Evolutionary conservation across 2,888 invertebrate species (phyloP).

Genomic region (Nebria brevicollis): DNA sequence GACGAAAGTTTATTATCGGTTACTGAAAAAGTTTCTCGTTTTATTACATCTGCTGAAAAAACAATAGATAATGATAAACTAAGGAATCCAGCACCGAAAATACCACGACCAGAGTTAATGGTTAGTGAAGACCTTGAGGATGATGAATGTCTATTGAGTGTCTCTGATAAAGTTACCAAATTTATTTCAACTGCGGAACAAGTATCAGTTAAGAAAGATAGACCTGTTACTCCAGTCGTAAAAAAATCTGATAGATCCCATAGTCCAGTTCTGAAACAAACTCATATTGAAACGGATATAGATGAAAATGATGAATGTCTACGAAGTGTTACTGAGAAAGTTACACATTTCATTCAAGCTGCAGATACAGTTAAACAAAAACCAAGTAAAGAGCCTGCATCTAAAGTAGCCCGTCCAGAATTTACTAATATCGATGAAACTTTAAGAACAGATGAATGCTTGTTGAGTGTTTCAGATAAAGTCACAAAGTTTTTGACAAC

Average conservation of each 20-base stretch:
- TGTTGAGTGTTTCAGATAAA: slow-evolving; percentile 73
- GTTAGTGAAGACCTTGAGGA: slow-evolving; percentile 67
- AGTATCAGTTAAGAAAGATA: slow-evolving; percentile 51
- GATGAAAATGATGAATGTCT: slow-evolving; percentile 64
- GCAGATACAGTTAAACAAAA: slow-evolving; percentile 57
- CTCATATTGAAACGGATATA: slow-evolving; percentile 53
- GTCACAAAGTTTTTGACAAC: slow-evolving; percentile 72
- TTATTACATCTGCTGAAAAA: slow-evolving; percentile 63
- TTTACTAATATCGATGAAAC: slow-evolving; percentile 58
- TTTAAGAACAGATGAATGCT: slow-evolving; percentile 66
- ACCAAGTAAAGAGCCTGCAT: slow-evolving; percentile 53
- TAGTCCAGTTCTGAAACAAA: slow-evolving; percentile 55
- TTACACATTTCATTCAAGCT: slow-evolving; percentile 64
- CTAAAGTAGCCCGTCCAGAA: slow-evolving; percentile 62
- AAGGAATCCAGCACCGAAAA: slow-evolving; percentile 58
- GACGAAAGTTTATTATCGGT: slow-evolving; percentile 68
- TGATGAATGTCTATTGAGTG: slow-evolving; percentile 74
- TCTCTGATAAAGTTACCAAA: slow-evolving; percentile 76
- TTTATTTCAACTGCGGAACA: slow-evolving; percentile 69
- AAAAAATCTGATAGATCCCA: slow-evolving; percentile 51
- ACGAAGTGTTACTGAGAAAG: slow-evolving; percentile 70
- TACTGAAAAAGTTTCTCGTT: slow-evolving; percentile 68
- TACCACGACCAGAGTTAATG: slow-evolving; percentile 65
- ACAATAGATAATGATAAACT: slow-evolving; percentile 54
- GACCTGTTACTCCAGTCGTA: slow-evolving; percentile 58